phyloP scores from a whole-genome alignment of 2,113 vertebrate genomes.

The Coptodon rendalli region DNA sequence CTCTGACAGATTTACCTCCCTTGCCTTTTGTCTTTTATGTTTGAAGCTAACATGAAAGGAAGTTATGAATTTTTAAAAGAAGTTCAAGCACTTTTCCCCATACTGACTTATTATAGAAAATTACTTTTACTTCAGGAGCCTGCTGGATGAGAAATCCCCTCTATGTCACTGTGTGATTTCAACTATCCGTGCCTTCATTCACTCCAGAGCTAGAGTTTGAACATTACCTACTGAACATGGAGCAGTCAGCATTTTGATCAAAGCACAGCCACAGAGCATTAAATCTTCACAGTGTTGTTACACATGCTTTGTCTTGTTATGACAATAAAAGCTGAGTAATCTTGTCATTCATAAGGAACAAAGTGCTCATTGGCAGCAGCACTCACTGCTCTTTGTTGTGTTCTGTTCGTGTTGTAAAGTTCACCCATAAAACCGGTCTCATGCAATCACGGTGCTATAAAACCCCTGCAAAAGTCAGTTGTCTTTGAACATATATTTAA shows the following conservation, averaged over 20 bases:
- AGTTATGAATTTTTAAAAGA: neutral
- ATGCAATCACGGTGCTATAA: neutral
- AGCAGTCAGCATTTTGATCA: neutral
- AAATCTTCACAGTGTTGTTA: neutral
- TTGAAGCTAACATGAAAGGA: neutral
- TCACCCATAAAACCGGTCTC: neutral
- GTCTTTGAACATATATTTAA: slow-evolving; percentile 25
- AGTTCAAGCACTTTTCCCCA: neutral
- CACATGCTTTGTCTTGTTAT: neutral
- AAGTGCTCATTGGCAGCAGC: neutral
- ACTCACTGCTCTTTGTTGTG: neutral
- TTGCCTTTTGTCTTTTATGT: neutral
- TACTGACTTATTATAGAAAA: neutral
- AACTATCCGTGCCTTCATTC: neutral
- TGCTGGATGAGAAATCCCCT: neutral
- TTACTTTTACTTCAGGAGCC: neutral
- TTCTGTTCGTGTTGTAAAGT: slow-evolving; percentile 7
- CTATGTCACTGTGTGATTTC: neutral
- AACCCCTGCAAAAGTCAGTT: neutral
- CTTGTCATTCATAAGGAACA: neutral
- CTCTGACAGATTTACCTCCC: neutral
- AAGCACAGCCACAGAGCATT: neutral
- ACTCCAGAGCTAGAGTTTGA: neutral
- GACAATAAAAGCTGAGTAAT: neutral
- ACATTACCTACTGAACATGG: neutral